Evolutionary conservation across 2,888 invertebrate genomes (phyloP), one percentile per base, ranked within the genome.

Genomic region (Physocephala rufipes): DNA sequence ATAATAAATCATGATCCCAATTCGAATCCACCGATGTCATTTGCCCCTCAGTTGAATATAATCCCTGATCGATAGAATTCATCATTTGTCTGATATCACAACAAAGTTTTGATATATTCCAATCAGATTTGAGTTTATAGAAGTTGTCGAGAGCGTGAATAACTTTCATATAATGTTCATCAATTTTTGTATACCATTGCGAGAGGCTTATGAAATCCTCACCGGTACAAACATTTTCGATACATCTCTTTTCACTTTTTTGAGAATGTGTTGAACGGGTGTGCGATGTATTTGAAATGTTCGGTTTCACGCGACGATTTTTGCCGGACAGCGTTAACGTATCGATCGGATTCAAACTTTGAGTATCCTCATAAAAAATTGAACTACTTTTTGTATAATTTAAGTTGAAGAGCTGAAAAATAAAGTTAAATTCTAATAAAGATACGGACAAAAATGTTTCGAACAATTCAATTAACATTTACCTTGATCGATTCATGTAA

Each of bases 101-200:
- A 28, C 79, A 76, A 4, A 81, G 72, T 16, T 76, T 74, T 0
- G 61, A 12, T 0, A 76, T 64, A 64, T 77, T 78, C 47, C 73
- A 71, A 0, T 69, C 72, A 24, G 77, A 82, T 15, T 76, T 64
- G 0, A 72, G 61, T 24, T 71, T 72, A 61, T 77, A 79, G 30
- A 76, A 77, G 19, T 70, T 51, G 16, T 79, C 76, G 79, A 81
- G 80, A 63, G 72, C 67, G 1, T 51, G 15, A 19, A 77, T 76
- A 1, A 78, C 76, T 12, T 74, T 73, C 0, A 43, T 28, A 9
- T 76, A 77, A n/a, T 73, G 74, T 28, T 67, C 62, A 47, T 81
- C 81, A 16, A 82, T 79, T 47, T 78, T 76, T 13, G 62, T 68
- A 47, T 82, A 82, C 81, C 82, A 81, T 16, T 69, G 53, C 19